These are phyloP conservation scores for Sitodiplosis mosellana DNA, from an alignment of 1,140 invertebrate species.

Conservation along the genomic window DNA sequence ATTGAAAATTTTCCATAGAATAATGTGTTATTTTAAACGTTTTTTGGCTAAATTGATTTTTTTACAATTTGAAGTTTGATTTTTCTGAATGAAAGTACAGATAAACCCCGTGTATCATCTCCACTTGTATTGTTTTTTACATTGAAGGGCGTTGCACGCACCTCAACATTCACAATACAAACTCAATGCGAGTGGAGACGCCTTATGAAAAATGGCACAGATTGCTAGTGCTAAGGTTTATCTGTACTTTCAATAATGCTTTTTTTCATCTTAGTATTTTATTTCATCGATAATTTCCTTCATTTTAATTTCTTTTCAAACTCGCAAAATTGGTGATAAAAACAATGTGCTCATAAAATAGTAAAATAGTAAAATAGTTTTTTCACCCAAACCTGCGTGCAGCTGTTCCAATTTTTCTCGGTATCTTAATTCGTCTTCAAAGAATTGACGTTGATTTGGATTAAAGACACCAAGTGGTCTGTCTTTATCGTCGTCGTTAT, in stretches of 20 bases:
- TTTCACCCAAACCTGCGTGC: not conserved
- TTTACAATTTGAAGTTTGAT: not conserved
- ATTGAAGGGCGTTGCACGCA: too few relatives aligned
- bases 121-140: too few relatives aligned
- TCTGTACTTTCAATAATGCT: too few relatives aligned
- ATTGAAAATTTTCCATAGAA: not conserved
- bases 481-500: not conserved
- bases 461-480: conserved; percentile 9
- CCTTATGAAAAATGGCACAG: too few relatives aligned
- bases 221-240: too few relatives aligned
- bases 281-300: not conserved
- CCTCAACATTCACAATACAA: too few relatives aligned
- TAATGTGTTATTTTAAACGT: not conserved
- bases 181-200: too few relatives aligned
- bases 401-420: conserved; percentile 13
- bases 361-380: not conserved
- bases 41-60: not conserved
- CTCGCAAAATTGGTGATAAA: not conserved
- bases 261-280: not conserved
- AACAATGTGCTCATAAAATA: not conserved
- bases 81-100: not conserved
- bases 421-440: conserved; percentile 22
- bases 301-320: not conserved
- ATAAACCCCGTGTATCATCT: too few relatives aligned
- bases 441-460: conserved; percentile 22